Evolutionary conservation across 2,797 vertebrate species (phyloP).

Genomic region (Vespertilio murinus): DNA sequence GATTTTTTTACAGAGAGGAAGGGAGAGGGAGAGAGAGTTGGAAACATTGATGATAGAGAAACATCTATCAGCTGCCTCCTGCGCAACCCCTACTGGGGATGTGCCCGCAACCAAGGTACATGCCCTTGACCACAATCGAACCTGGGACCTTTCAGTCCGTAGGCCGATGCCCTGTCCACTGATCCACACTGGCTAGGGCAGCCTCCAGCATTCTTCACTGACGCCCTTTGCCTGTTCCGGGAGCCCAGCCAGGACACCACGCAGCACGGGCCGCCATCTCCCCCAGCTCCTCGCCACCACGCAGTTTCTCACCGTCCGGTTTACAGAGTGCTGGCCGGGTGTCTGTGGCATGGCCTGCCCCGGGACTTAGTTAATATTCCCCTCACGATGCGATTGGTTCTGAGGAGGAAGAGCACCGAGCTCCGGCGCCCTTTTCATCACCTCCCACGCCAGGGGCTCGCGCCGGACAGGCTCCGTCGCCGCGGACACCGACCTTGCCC

Average conservation of each 20-base stretch:
- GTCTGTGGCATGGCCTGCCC: background rate
- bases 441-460: background rate
- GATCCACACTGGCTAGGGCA: no score
- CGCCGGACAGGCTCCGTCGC: no score
- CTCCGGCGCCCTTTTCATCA: background rate
- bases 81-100: no score
- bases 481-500: background rate
- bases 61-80: no score
- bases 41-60: no score
- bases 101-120: no score
- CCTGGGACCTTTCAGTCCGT: no score
- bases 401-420: background rate
- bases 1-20: no score
- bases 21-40: no score
- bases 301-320: background rate
- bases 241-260: background rate
- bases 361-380: background rate
- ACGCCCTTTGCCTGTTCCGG: background rate
- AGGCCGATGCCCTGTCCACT: no score
- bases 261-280: fast-evolving
- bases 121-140: no score
- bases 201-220: no score
- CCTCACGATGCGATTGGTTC: background rate
- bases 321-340: background rate
- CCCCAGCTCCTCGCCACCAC: background rate